These are phyloP conservation scores for Dusona sp. DNA, from an alignment of 2,888 invertebrate genomes.

Conservation along the genomic window DNA sequence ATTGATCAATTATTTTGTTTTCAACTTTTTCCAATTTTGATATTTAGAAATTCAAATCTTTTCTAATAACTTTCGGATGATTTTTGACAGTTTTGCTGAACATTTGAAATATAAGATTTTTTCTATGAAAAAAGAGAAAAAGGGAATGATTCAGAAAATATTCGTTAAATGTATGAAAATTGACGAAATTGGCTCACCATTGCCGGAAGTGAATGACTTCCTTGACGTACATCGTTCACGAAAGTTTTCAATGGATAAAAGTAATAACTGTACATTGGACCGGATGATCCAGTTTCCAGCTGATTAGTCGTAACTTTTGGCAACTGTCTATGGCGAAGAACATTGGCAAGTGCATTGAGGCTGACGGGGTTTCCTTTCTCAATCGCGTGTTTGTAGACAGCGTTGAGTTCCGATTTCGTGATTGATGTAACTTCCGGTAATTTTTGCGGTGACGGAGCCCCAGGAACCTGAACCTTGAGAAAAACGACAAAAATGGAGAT, in stretches of 20 bases:
- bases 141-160: not conserved
- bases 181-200: conserved; percentile 69
- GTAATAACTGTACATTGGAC: conserved; percentile 85
- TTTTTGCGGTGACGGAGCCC: conserved; percentile 50
- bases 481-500: conserved; percentile 20
- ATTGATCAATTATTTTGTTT: not conserved
- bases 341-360: conserved; percentile 73
- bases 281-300: conserved; percentile 33
- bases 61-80: too few species aligned
- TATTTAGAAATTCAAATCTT: too few species aligned
- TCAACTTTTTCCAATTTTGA: too few species aligned
- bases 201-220: conserved; percentile 72
- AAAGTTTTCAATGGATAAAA: conserved; percentile 86
- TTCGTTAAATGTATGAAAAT: not conserved
- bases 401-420: conserved; percentile 84
- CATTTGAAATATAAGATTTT: not conserved
- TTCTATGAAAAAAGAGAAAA: not conserved
- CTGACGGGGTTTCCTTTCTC: conserved; percentile 79
- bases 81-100: not conserved
- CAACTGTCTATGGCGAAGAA: conserved; percentile 70
- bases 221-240: conserved; percentile 80
- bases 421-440: conserved; percentile 73
- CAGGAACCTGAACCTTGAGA: conserved; percentile 46
- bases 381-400: conserved; percentile 85
- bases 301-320: conserved; percentile 68